These are phyloP conservation scores for Chrysochloris asiatica DNA, from an alignment of 2,113 vertebrate genomes.

Conservation along the genomic window DNA sequence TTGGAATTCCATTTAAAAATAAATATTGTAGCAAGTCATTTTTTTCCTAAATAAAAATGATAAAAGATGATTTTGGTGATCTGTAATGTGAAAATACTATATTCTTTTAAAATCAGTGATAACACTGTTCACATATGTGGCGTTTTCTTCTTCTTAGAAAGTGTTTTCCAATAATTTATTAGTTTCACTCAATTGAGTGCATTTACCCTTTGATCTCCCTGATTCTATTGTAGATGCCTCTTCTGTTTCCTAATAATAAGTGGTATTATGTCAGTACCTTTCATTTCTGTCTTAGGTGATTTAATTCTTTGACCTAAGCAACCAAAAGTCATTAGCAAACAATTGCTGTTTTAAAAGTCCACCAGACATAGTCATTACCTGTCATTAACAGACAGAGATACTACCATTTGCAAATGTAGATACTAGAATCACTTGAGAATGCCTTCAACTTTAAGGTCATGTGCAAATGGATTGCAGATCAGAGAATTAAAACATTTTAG, in stretches of 20 bases:
- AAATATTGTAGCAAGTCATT: not conserved
- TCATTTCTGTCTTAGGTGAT: constrained; percentile 58
- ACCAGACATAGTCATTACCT: constrained; percentile 34
- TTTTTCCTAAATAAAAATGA: constrained; percentile 42
- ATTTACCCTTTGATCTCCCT: constrained; percentile 54
- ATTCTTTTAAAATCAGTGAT: constrained; percentile 38
- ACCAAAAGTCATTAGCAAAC: constrained; percentile 55
- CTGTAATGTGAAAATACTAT: not conserved
- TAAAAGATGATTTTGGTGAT: constrained; percentile 11
- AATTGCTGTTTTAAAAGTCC: constrained; percentile 56
- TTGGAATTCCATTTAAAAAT: constrained; percentile 29
- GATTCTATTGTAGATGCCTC: not conserved
- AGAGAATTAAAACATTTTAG: constrained; percentile 35
- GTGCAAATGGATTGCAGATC: not conserved
- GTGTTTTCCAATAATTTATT: constrained; percentile 62
- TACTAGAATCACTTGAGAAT: constrained; percentile 43
- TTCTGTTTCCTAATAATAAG: constrained; percentile 40
- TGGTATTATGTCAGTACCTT: constrained; percentile 28
- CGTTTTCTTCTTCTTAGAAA: constrained; percentile 47
- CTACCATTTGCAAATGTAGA: constrained; percentile 46
- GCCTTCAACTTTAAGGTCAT: constrained; percentile 18
- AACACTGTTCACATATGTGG: not conserved
- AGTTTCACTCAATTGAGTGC: constrained; percentile 52
- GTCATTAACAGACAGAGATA: not conserved
- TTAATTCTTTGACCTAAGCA: constrained; percentile 59